Conservation (phyloP, 2,888 invertebrate genomes). For the Oligia strigilis region DNA sequence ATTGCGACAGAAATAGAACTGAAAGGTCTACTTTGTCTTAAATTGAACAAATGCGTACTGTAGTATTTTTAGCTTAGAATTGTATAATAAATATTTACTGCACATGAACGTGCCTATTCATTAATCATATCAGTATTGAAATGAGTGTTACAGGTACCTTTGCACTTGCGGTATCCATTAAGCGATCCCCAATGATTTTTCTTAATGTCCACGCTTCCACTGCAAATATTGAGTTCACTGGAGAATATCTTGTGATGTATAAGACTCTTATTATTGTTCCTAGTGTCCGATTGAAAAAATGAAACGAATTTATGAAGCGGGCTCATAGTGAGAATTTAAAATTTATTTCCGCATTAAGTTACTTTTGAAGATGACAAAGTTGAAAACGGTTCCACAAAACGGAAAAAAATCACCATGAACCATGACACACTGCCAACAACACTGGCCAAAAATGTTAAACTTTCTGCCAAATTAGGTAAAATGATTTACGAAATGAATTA, state of each 20-base stretch:
- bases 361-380: constrained; percentile 5
- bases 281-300: constrained; percentile 91
- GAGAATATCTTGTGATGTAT: constrained; percentile 89
- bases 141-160: constrained; percentile 75
- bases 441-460: constrained; percentile 41
- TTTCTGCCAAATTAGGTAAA: constrained; percentile 57
- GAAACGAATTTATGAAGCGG: constrained; percentile 91
- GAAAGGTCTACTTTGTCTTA: constrained; percentile 1
- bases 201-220: constrained; percentile 84
- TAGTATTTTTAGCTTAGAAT: constrained; percentile 2
- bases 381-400: constrained; percentile 34
- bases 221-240: constrained; percentile 90
- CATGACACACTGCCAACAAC: constrained; percentile 54
- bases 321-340: constrained; percentile 83
- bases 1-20: constrained; percentile 8
- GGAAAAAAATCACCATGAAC: constrained; percentile 49
- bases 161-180: constrained; percentile 85
- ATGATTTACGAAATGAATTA: constrained; percentile 51
- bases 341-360: constrained; percentile 25
- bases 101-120: not conserved
- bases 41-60: constrained; percentile 1
- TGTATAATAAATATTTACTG: constrained; percentile 5
- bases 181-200: constrained; percentile 90
- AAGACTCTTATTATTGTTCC: constrained; percentile 84
- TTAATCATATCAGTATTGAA: not conserved